These are phyloP conservation scores for Planiliza haematocheilus DNA, from an alignment of 2,113 vertebrate species.

Conservation along the genomic window DNA sequence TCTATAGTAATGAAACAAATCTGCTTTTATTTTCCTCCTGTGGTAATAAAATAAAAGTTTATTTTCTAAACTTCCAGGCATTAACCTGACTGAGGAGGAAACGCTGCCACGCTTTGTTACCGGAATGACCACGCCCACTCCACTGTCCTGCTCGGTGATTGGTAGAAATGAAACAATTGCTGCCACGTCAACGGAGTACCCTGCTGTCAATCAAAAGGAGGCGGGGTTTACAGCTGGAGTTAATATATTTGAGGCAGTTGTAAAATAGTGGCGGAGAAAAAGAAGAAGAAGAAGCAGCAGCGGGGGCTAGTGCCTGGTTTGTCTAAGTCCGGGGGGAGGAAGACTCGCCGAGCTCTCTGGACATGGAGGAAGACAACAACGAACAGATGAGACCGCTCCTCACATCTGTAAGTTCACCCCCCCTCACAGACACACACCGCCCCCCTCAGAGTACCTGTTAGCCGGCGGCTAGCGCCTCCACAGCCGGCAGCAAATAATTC, in stretches of 20 bases:
- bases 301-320: too few species aligned
- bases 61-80: too few species aligned
- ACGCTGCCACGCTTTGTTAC: slow-evolving; percentile 23
- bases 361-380: slow-evolving; percentile 53
- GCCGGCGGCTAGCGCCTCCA: slow-evolving; percentile 47
- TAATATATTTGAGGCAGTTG: slow-evolving; percentile 36
- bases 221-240: slow-evolving; percentile 16
- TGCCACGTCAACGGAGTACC: accelerated
- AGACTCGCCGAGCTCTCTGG: accelerated
- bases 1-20: too few species aligned
- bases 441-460: slow-evolving; percentile 30
- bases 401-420: slow-evolving; percentile 68
- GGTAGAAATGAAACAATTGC: not conserved
- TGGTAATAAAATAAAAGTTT: too few species aligned
- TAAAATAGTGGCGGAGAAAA: slow-evolving; percentile 18
- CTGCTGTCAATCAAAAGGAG: slow-evolving; percentile 37
- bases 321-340: not conserved
- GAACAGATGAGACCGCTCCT: slow-evolving; percentile 74
- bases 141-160: not conserved
- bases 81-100: too few species aligned
- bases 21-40: not conserved
- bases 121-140: slow-evolving; percentile 10
- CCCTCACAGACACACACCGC: not conserved
- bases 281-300: not conserved
- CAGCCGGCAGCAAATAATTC: not conserved